phyloP scores from a whole-genome alignment of 2,888 invertebrate genomes.

The Patella caerulea region DNA sequence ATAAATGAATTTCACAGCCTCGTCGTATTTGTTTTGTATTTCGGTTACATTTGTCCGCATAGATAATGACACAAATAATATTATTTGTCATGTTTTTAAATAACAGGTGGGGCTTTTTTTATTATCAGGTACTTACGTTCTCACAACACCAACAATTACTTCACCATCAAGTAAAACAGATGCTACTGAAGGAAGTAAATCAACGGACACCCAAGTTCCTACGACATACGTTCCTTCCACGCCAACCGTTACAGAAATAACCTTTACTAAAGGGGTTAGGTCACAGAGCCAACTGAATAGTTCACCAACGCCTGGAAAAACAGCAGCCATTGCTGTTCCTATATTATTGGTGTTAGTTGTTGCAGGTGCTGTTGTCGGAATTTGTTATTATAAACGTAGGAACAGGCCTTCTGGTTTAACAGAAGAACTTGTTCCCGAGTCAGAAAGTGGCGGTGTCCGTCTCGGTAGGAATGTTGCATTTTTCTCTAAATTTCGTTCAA shows the following conservation, averaged over 20 bases:
- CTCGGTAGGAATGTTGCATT: slow-evolving; percentile 4
- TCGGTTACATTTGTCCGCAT: no score
- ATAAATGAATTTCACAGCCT: no score
- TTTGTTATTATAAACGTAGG: slow-evolving; percentile 31
- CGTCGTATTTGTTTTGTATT: no score
- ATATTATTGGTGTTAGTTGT: slow-evolving; percentile 44
- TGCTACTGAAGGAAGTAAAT: no score
- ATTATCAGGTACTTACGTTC: slow-evolving; percentile 11
- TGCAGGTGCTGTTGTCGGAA: slow-evolving; percentile 40
- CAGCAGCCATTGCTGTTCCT: slow-evolving; percentile 44
- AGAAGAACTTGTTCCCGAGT: slow-evolving; percentile 13
- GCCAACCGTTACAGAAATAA: no score
- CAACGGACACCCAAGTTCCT: no score
- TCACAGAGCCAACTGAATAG: background rate
- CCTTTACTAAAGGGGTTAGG: background rate
- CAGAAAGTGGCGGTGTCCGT: background rate
- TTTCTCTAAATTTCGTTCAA: slow-evolving; percentile 9
- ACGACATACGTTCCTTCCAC: no score
- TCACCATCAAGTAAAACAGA: background rate
- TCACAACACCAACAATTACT: background rate
- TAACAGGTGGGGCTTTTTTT: background rate
- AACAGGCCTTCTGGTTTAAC: background rate
- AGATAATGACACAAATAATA: no score
- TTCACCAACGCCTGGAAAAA: background rate
- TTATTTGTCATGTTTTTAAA: no score